phyloP scores from a whole-genome alignment of 2,113 vertebrate species.

The Verasper variegatus region DNA sequence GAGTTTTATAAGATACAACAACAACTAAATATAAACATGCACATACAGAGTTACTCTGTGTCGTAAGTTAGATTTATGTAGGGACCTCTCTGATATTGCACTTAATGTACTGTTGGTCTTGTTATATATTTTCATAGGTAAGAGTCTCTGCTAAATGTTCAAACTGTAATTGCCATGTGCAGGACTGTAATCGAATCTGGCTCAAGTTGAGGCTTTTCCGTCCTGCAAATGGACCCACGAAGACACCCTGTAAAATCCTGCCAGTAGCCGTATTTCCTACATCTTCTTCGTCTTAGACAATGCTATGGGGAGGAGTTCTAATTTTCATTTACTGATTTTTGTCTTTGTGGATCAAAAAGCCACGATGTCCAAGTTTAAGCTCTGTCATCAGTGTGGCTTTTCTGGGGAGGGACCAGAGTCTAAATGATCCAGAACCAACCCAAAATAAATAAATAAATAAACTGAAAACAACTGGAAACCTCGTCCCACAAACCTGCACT shows the following conservation, averaged over 20 bases:
- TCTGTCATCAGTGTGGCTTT: slow-evolving; percentile 38
- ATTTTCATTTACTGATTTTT: slow-evolving; percentile 18
- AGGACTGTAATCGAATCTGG: background rate
- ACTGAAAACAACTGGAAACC: slow-evolving; percentile 36
- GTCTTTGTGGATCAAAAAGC: slow-evolving; percentile 33
- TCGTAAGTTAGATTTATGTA: background rate
- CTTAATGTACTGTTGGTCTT: background rate
- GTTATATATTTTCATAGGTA: background rate
- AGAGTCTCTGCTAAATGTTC: slow-evolving; percentile 7
- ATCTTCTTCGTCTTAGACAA: slow-evolving; percentile 1
- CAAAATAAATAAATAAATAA: slow-evolving; percentile 34
- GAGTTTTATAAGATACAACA: no score
- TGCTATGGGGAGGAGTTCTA: slow-evolving; percentile 15
- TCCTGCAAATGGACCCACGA: slow-evolving; percentile 19
- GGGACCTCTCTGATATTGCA: background rate
- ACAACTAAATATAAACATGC: no score
- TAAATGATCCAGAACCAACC: slow-evolving; percentile 29
- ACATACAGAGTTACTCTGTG: no score
- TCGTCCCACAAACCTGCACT: slow-evolving; percentile 49
- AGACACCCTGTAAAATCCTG: slow-evolving; percentile 24
- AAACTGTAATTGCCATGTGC: background rate
- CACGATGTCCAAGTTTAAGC: background rate
- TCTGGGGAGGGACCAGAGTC: slow-evolving; percentile 11
- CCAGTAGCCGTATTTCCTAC: slow-evolving; percentile 23
- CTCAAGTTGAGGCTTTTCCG: slow-evolving; percentile 1